phyloP scores from a whole-genome alignment of 2,888 invertebrate genomes.

The Cremastobaeus sp. region DNA sequence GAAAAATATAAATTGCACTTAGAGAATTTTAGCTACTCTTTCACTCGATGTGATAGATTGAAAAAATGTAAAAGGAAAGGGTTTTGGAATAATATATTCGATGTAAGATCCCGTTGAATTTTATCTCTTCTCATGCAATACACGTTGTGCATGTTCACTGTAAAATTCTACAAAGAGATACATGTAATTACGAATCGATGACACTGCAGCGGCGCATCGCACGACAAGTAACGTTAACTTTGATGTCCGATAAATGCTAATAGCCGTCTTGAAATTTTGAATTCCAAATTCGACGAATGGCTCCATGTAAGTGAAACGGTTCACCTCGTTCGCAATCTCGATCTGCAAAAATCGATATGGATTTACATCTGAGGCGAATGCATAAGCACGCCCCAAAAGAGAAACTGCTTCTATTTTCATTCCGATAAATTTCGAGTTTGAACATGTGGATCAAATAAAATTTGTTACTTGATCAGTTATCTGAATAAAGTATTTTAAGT shows the following conservation, averaged over 20 bases:
- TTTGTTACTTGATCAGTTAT: constrained; percentile 26
- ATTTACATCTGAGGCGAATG: constrained; percentile 46
- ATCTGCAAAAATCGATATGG: constrained; percentile 55
- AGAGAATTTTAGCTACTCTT: too few species aligned
- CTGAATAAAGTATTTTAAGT: too few species aligned
- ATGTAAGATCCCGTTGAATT: too few species aligned
- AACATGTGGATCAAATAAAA: constrained; percentile 28
- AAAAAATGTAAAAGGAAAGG: too few species aligned
- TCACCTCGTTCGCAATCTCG: constrained; percentile 48
- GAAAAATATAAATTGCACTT: too few species aligned
- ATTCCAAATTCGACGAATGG: constrained; percentile 53
- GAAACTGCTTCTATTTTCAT: constrained; percentile 18
- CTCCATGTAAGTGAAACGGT: constrained; percentile 55
- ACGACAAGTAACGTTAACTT: constrained; percentile 48
- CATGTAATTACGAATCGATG: constrained; percentile 51
- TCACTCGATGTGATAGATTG: too few species aligned
- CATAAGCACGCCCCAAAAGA: constrained; percentile 34
- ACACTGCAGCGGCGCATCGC: constrained; percentile 26
- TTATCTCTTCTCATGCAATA: constrained; percentile 22
- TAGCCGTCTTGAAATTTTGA: constrained; percentile 51
- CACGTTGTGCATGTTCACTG: constrained; percentile 21
- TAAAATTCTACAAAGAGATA: constrained; percentile 30
- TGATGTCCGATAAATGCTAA: constrained; percentile 54
- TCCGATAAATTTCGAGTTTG: constrained; percentile 18
- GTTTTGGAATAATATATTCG: too few species aligned